Evolutionary conservation across 2,797 vertebrate species (phyloP).

Genomic region (Oceanodroma leucorhoa): DNA sequence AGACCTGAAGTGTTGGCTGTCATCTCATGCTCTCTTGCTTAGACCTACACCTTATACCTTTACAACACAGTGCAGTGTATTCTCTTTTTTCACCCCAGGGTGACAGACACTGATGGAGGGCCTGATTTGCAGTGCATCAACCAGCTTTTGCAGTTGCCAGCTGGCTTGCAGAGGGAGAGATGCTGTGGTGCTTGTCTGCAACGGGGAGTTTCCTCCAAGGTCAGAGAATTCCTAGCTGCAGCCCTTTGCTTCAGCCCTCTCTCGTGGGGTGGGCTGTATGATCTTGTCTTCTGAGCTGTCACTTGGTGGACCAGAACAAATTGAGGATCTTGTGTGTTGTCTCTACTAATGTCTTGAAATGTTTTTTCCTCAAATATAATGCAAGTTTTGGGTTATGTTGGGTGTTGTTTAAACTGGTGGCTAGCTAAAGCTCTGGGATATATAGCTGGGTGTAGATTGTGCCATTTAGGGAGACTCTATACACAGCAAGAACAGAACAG

Average conservation of each 20-base stretch:
- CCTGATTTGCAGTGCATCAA: neutral
- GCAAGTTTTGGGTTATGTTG: neutral
- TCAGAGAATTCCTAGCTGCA: neutral
- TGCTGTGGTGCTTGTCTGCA: neutral
- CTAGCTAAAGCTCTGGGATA: neutral
- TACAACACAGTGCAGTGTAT: neutral
- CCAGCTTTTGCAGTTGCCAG: neutral
- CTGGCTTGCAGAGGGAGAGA: neutral
- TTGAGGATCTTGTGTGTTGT: neutral
- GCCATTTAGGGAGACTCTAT: neutral
- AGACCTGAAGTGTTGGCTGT: neutral
- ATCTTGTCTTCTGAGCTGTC: neutral
- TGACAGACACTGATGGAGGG: neutral
- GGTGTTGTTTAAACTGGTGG: neutral
- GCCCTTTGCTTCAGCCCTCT: neutral
- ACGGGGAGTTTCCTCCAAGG: accelerated
- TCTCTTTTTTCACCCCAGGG: neutral
- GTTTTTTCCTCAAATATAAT: neutral
- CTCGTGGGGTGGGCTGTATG: neutral
- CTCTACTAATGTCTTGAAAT: neutral
- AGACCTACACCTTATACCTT: neutral
- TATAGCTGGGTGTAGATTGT: neutral
- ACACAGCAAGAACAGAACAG: neutral
- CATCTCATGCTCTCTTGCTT: neutral
- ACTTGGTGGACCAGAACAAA: neutral